Evolutionary conservation across 2,888 invertebrate species (phyloP), one percentile per base, ranked within the genome.

Genomic region (Meteorus colon): DNA sequence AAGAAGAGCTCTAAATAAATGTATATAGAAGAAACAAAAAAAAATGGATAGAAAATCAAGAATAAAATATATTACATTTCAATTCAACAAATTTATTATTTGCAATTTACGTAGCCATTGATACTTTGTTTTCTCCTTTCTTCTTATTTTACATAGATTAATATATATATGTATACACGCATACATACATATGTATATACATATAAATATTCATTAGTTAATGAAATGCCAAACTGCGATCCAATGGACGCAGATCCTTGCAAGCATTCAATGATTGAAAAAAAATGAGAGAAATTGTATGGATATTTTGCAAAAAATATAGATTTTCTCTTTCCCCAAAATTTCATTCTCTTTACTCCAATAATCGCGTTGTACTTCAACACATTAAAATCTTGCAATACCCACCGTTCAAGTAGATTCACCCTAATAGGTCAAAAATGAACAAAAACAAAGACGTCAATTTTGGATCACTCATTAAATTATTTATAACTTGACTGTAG

Each of bases 1-100:
- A 67, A 70, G 68, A 79, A 74, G 14, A 78, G 76, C 70, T 76
- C 65, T 71, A 70, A 48, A 45, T 24, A 10, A 41, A 65, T 41
- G 41, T 41, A 41, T 12, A 4, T n/a, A 5, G 6, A 10, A 19
- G 4, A 14, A 31, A 27, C 19, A 16, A 41, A 2, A 41, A 24
- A 65, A 41, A 45, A 45, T 24, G 4, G 27, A 24, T 19, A 45
- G 24, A 45, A 41, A 24, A 34, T 24, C 8, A 10, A 29, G 12
- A 4, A 51, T 70, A 34, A 72, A 71, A 68, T 63, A 77, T 55
- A 72, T 77, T 45, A 67, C 24, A 45, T n/a, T 68, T 48, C 51
- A 51, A 68, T 68, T 68, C 68, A 68, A 68, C 68, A 68, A 68
- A 68, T 68, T 68, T 68, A 68, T 68, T 68, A 67, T 67, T 67